Evolutionary conservation across 2,888 invertebrate genomes (phyloP).

Genomic region (Meandrusa payeni): DNA sequence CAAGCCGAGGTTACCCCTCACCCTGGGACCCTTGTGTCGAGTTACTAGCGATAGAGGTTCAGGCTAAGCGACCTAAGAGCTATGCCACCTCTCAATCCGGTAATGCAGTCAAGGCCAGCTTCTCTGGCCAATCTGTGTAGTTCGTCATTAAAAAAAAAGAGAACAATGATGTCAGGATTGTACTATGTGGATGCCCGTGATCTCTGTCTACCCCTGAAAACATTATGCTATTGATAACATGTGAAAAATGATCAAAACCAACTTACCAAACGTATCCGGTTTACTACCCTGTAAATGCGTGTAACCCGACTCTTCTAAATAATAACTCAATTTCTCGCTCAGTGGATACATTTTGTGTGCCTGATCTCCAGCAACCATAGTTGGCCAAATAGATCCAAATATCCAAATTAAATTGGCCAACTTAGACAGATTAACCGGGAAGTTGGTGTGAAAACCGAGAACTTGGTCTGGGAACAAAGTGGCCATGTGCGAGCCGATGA

Average conservation of each 20-base stretch:
- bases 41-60: too few species aligned
- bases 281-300: constrained; percentile 89
- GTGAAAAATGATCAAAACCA: neutral
- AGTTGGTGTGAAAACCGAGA: constrained; percentile 82
- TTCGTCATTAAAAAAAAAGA: too few species aligned
- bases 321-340: constrained; percentile 44
- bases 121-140: too few species aligned
- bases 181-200: too few species aligned
- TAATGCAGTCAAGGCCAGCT: too few species aligned
- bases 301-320: constrained; percentile 80
- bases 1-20: too few species aligned
- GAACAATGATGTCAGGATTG: too few species aligned
- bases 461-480: constrained; percentile 82
- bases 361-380: constrained; percentile 65
- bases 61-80: too few species aligned
- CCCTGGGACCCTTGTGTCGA: too few species aligned
- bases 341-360: constrained; percentile 77
- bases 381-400: constrained; percentile 74
- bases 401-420: constrained; percentile 48
- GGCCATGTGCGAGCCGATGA: constrained; percentile 82
- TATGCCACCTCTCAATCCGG: too few species aligned
- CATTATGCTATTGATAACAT: too few species aligned
- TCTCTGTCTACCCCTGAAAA: too few species aligned
- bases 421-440: constrained; percentile 68
- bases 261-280: constrained; percentile 89